Evolutionary conservation across 2,888 invertebrate genomes (phyloP), one percentile per base, ranked within the genome.

Genomic region (Diabrotica balteata): DNA sequence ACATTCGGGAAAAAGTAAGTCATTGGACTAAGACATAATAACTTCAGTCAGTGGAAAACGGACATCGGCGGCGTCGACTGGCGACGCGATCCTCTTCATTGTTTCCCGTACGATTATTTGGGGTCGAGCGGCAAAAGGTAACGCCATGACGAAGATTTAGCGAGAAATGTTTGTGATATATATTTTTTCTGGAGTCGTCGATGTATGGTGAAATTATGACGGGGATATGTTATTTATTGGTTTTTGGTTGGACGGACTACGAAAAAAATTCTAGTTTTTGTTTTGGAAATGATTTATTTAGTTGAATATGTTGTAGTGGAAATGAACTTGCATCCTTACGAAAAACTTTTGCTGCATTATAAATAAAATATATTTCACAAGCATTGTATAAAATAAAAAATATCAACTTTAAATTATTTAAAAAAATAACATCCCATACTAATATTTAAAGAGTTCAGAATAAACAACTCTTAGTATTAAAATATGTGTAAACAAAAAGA

Each of bases 1-100:
- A 32, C 32, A 32, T 1, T 32, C 32, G 32, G 32, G 32, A 49
- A 53, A 67, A 63, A 63, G 63, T 67, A 67, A 67, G 63, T 67
- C 63, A 67, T 67, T 67, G 67, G 64, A 67, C 67, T 63, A 67
- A 55, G 67, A 54, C 67, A 63, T 60, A 68, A 68, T 64, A 68
- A 64, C 64, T 68, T 68, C 49, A 64, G 68, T 64, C 68, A 61
- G 68, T 64, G 60, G 46, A 43, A 55, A 68, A 68, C 57, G 60
- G 68, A 61, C 52, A 64, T 64, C 60, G 64, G 50, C 58, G 64
- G 64, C 64, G 64, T 64, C 64, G 64, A 44, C 64, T 58, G 59
- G 64, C 51, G 64, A 44, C 61, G 51, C 51, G 52, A 45, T 68
- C 53, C 47, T 57, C 43, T 68, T 64, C 49, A 57, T 68, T 64